phyloP scores from a whole-genome alignment of 2,797 vertebrate species.

The Tenualosa ilisha region DNA sequence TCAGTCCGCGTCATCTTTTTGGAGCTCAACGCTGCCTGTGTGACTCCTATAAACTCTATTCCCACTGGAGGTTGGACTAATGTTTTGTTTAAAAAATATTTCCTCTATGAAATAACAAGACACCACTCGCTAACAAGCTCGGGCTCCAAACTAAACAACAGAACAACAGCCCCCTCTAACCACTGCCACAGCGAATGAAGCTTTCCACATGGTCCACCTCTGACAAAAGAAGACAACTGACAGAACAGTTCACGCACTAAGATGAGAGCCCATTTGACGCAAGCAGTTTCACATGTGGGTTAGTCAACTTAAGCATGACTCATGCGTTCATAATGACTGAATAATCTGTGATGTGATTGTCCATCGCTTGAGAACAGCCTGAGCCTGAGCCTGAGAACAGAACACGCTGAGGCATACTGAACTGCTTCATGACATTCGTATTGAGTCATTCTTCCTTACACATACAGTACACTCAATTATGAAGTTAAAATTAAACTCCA shows the following conservation, averaged over 20 bases:
- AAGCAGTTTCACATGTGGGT: not conserved
- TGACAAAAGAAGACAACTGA: constrained; percentile 3
- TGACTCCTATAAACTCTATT: not conserved
- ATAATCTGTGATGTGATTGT: constrained; percentile 1
- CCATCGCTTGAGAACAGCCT: not conserved
- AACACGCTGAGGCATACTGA: not conserved
- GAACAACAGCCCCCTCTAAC: not conserved
- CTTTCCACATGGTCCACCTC: not conserved
- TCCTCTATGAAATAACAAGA: constrained; percentile 20
- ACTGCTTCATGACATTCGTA: not conserved
- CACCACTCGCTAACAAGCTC: constrained; percentile 11
- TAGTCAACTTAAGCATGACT: not conserved
- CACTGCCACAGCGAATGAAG: not conserved
- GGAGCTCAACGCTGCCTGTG: not conserved
- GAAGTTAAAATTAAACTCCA: not conserved
- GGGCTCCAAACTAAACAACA: constrained; percentile 3
- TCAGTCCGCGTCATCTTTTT: not conserved
- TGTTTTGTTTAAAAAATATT: constrained; percentile 14
- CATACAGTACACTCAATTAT: not conserved
- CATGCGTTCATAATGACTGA: constrained; percentile 1
- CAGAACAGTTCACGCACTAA: not conserved
- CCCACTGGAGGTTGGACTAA: constrained; percentile 5
- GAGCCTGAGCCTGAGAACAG: not conserved
- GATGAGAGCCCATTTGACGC: not conserved
- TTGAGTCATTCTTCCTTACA: not conserved